Conservation (phyloP, 1,140 invertebrate genomes). For the Leucophenga varia region DNA sequence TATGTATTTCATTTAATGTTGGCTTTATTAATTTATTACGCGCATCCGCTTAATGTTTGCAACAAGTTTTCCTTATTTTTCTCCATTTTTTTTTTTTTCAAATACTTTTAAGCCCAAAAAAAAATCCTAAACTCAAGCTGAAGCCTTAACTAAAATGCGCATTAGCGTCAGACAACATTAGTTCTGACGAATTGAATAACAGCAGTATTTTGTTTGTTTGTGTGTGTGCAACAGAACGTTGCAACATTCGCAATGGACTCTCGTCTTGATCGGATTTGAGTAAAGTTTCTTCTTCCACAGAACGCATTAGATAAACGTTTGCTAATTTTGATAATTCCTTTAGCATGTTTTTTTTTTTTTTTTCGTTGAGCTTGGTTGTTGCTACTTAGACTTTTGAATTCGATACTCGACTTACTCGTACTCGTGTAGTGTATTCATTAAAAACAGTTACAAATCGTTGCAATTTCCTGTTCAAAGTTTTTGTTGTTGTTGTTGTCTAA, state of each 20-base stretch:
- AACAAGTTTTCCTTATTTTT: constrained; percentile 6
- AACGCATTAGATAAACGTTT: not conserved
- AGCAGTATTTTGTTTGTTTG: too few species aligned
- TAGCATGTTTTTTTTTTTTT: constrained; percentile 7
- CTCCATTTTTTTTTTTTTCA: too few species aligned
- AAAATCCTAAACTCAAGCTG: not conserved
- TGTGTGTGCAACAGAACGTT: too few species aligned
- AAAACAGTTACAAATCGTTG: constrained; percentile 10
- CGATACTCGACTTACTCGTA: too few species aligned
- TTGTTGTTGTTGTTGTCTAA: too few species aligned
- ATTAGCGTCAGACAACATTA: constrained; percentile 8
- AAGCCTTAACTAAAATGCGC: not conserved
- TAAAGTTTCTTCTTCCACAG: too few species aligned
- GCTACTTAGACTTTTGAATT: too few species aligned
- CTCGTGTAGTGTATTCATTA: too few species aligned
- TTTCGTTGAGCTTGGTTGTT: constrained; percentile 1
- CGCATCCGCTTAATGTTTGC: constrained; percentile 44
- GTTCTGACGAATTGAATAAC: constrained; percentile 24
- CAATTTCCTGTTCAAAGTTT: constrained; percentile 35
- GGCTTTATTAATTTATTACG: constrained; percentile 55
- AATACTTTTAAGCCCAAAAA: too few species aligned
- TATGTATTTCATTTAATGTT: constrained; percentile 48
- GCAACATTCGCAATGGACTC: too few species aligned
- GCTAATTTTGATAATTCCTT: constrained; percentile 8
- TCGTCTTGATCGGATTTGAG: too few species aligned